Evolutionary conservation across 2,797 vertebrate species (phyloP), one percentile per base, ranked within the genome.

Genomic region (Enteromius argenteus): DNA sequence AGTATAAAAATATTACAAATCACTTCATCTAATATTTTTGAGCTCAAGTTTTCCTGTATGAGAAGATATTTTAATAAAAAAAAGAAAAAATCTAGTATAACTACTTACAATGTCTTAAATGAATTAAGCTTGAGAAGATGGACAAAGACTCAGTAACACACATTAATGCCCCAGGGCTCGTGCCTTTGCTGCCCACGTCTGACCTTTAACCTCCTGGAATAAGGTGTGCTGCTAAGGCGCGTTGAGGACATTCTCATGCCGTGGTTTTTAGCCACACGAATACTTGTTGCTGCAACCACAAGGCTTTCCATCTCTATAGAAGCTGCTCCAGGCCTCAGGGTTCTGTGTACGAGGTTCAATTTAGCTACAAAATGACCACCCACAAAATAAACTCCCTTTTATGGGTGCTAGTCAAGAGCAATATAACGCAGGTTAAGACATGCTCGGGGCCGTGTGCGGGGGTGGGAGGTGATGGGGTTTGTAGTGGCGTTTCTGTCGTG

Each of bases 401-500:
- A 85, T 79, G 73, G 44, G 42, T 6, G 68, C 71, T 58, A 74
- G 76, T 87, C 76, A 87, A 80, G 81, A 69, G 68, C 80, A 86
- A 86, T 85, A 69, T 80, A 87, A 56, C n/a, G 62, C 71, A 83
- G 81, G 86, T 81, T 85, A 85, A 81, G 82, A 88, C 83, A 66
- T 7, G 60, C 68, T 62, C n/a, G 27, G 14, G 80, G 66, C 76
- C 32, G 23, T 64, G 73, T 44, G 69, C 4, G 19, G n/a, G 81
- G 46, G 49, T 35, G 35, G 3, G 32, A 32, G 32, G 32, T 32
- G 42, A 44, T 0, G 14, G 32, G 39, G 39, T 1, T 5, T n/a
- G 35, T 8, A 83, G 13, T 1, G 35, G 11, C 2, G 14, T 30
- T 66, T 66, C 44, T 80, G 14, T 60, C 49, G 4, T 2, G 56